These are phyloP conservation scores for Marasmarcha lunaedactyla DNA, from an alignment of 2,888 invertebrate species.

Conservation along the genomic window DNA sequence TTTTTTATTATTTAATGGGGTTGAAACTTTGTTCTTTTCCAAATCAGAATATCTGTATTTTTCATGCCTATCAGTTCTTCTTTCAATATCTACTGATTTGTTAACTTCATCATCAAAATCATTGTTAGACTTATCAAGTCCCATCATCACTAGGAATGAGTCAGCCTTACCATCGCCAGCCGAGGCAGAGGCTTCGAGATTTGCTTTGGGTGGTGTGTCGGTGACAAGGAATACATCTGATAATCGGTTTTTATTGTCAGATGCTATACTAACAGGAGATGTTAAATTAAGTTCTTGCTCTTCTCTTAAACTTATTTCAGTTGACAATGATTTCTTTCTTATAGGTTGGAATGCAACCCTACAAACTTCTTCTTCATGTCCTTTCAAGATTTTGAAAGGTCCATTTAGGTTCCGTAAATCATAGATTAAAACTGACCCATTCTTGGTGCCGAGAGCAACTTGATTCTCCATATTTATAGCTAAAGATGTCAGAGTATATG, in stretches of 20 bases:
- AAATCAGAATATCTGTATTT: slow-evolving; percentile 32
- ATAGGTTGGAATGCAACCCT: slow-evolving; percentile 57
- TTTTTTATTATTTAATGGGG: slow-evolving; percentile 36
- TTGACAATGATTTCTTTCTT: slow-evolving; percentile 34
- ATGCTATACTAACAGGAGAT: slow-evolving; percentile 30
- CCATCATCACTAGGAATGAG: slow-evolving; percentile 56
- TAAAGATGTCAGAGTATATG: slow-evolving; percentile 45
- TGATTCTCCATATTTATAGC: slow-evolving; percentile 54
- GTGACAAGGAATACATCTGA: slow-evolving; percentile 51
- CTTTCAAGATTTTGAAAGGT: slow-evolving; percentile 54
- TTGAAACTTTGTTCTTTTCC: slow-evolving; percentile 55
- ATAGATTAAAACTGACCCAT: slow-evolving; percentile 64
- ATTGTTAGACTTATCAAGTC: slow-evolving; percentile 43
- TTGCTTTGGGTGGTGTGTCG: slow-evolving; percentile 42
- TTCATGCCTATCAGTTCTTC: slow-evolving; percentile 36
- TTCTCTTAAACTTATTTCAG: slow-evolving; percentile 53
- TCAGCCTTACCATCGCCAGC: slow-evolving; percentile 39
- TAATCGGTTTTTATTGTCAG: slow-evolving; percentile 28
- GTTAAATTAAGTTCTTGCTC: slow-evolving; percentile 33
- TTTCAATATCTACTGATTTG: slow-evolving; percentile 33
- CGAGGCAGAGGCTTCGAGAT: slow-evolving; percentile 24
- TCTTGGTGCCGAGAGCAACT: slow-evolving; percentile 67
- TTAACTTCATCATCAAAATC: slow-evolving; percentile 37
- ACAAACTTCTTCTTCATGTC: slow-evolving; percentile 59
- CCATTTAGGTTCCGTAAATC: slow-evolving; percentile 64